Evolutionary conservation across 2,113 vertebrate genomes (phyloP).

Genomic region (Gavia stellata): DNA sequence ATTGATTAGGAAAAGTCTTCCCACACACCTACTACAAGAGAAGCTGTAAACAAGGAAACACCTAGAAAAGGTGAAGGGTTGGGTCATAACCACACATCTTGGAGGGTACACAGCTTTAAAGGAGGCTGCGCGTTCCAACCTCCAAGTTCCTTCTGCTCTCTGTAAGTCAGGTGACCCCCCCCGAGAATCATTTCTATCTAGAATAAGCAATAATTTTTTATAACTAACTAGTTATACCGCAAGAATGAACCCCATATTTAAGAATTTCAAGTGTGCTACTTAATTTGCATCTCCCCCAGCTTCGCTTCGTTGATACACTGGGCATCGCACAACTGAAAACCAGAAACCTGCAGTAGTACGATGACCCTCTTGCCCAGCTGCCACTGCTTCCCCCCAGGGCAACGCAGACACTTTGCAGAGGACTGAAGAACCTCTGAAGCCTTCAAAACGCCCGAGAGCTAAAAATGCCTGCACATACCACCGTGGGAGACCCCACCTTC

Average conservation of each 20-base stretch:
- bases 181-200: neutral
- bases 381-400: neutral
- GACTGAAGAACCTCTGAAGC: neutral
- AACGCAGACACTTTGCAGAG: neutral
- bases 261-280: neutral
- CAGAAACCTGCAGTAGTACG: neutral
- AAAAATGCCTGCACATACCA: neutral
- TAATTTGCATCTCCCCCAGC: neutral
- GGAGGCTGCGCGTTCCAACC: neutral
- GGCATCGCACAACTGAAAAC: neutral
- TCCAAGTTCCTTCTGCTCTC: neutral
- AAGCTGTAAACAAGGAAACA: neutral
- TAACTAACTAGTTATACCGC: neutral
- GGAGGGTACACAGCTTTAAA: neutral
- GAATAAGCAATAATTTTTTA: neutral
- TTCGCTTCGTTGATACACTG: neutral
- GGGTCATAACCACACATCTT: too few species aligned
- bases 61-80: neutral
- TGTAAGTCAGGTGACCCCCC: fast-evolving
- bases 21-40: neutral
- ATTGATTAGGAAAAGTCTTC: neutral
- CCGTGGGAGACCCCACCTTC: neutral
- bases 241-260: neutral
- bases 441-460: neutral
- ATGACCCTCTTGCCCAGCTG: neutral